A percentile compares a stretch with the other conserved stretches of the same genome.
phyloP scores from a whole-genome alignment of 2,797 vertebrate species.

The Spea hammondii region DNA sequence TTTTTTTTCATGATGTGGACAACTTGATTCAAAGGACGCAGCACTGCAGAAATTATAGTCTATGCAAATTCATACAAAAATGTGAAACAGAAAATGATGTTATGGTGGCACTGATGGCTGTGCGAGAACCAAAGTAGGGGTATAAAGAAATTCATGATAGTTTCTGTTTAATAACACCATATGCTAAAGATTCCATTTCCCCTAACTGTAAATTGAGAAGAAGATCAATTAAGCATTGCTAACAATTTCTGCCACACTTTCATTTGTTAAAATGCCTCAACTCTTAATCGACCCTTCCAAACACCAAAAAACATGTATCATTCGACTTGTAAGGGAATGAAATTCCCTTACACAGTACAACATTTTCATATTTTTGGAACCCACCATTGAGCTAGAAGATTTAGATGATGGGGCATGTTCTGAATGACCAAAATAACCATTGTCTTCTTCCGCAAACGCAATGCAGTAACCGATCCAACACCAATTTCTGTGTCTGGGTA shows the following conservation, averaged over 20 bases:
- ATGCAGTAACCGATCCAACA: slow-evolving; percentile 9
- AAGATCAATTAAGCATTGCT: neutral
- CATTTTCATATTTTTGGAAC: neutral
- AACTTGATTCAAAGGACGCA: too few relatives aligned
- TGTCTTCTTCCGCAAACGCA: neutral
- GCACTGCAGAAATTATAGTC: too few relatives aligned
- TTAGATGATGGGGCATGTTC: neutral
- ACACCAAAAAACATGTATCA: neutral
- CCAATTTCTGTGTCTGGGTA: slow-evolving; percentile 29
- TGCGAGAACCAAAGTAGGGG: neutral
- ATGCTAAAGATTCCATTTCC: slow-evolving; percentile 3
- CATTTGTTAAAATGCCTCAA: neutral
- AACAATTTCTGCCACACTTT: slow-evolving; percentile 2
- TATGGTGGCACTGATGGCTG: neutral
- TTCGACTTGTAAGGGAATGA: neutral
- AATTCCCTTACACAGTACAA: neutral
- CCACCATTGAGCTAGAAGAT: neutral
- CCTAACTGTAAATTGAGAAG: slow-evolving; percentile 7
- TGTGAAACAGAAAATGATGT: too few relatives aligned
- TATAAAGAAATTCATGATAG: neutral
- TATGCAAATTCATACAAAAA: too few relatives aligned
- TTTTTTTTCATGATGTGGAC: too few relatives aligned
- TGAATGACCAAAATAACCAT: neutral
- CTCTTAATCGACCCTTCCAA: neutral
- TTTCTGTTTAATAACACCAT: neutral